Base-by-base conservation (phyloP, 1,140 invertebrate genomes). In the Kradibia gibbosae region DNA sequence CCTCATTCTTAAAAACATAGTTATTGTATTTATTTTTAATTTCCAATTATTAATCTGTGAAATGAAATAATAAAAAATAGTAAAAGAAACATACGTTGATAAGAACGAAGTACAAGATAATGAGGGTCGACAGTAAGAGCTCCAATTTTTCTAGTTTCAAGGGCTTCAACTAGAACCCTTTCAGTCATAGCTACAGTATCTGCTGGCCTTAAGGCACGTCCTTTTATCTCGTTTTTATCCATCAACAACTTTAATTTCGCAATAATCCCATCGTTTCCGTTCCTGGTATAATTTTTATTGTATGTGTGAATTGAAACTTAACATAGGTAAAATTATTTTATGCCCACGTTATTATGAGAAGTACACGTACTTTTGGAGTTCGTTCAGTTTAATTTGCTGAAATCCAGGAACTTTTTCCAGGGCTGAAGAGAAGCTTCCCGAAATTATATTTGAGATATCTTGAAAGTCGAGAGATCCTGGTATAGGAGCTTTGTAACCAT, bases 71-170 rank as follows among this genome's bases (percentile, higher is more conserved):
- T n/a, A n/a, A 8, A 15, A 39, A 67, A n/a, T 10, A 34, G 34
- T 4, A n/a, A 39, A 22, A 39, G 39, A 67, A 39, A 73, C 81
- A 82, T 88, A 93, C 92, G 87, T 86, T 88, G 85, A 20, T 89
- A 92, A 4, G 94, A 93, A 86, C 94, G 93, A 85, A 96, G 93
- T 28, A 94, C 92, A 70, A 96, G 89, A 87, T 94, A 96, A 78
- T 94, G 93, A 0, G 95, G 95, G 90, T 98, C 96, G 0, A 98
- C 93, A 15, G 93, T 94, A 1, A 98, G 89, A 42, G 94, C 94
- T 0, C 96, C 97, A 25, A 97, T 94, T 85, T 91, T 93, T 28
- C 96, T 96, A 3, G 88, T 92, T 8, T 92, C 89, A 20, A 98
- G 91, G 11, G 94, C 94, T 75, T 96, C 94, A 84, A 93, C 91